A percentile compares a stretch with the other conserved stretches of the same genome.
Evolutionary conservation across 2,797 vertebrate species (phyloP).

Genomic region (Xenops minutus): DNA sequence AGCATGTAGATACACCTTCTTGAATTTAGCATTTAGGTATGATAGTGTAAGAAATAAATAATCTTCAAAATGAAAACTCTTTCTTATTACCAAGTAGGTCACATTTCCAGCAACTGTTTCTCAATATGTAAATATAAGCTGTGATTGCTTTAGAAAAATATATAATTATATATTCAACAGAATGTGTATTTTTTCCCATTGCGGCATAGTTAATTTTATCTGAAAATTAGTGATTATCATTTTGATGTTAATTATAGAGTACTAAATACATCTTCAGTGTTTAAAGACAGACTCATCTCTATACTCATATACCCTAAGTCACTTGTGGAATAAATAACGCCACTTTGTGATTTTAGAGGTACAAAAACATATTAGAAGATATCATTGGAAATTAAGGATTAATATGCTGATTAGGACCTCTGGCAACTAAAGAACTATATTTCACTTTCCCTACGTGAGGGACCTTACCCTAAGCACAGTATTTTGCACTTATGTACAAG

Average conservation of each 20-base stretch:
- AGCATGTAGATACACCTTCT: not conserved
- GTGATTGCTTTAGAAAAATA: slow-evolving; percentile 74
- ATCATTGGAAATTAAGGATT: not conserved
- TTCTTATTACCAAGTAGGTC: slow-evolving; percentile 60
- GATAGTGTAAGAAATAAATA: slow-evolving; percentile 39
- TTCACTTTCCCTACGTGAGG: not conserved
- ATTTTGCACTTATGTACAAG: not conserved
- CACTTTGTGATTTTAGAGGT: slow-evolving; percentile 15
- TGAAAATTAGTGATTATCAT: slow-evolving; percentile 71
- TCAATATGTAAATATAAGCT: slow-evolving; percentile 67
- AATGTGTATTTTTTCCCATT: slow-evolving; percentile 51
- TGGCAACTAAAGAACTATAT: not conserved
- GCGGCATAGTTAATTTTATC: slow-evolving; percentile 70
- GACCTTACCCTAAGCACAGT: not conserved
- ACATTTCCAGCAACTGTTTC: slow-evolving; percentile 52
- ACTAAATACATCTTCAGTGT: slow-evolving; percentile 39
- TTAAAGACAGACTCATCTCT: slow-evolving; percentile 48
- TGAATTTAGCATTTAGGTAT: slow-evolving; percentile 34
- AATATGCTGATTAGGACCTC: not conserved
- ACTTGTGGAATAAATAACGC: slow-evolving; percentile 2
- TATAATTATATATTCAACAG: slow-evolving; percentile 66
- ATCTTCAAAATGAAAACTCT: slow-evolving; percentile 26
- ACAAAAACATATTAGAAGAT: not conserved
- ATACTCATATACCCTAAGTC: not conserved
- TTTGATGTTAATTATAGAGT: slow-evolving; percentile 66